Evolutionary conservation across 2,888 invertebrate species (phyloP).

Genomic region (Oscheius sp.): DNA sequence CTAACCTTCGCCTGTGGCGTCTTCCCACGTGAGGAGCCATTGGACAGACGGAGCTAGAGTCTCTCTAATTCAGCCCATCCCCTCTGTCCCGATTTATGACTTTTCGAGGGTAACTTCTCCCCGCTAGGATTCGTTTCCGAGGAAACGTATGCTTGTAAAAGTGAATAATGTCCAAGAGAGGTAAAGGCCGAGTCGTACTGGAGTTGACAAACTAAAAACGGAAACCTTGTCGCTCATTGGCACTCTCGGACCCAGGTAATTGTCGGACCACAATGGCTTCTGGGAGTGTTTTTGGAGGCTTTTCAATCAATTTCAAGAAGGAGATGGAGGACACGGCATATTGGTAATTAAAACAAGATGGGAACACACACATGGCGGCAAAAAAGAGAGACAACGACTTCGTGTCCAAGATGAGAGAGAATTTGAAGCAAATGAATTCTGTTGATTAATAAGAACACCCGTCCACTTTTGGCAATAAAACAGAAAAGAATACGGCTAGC

Average conservation of each 20-base stretch:
- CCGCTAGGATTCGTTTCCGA: constrained; percentile 10
- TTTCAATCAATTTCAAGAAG: background rate
- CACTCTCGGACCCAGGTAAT: constrained; percentile 18
- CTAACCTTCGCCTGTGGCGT: background rate
- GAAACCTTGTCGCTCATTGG: constrained; percentile 27
- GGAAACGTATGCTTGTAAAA: constrained; percentile 11
- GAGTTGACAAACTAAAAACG: constrained; percentile 29
- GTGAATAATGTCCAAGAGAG: background rate
- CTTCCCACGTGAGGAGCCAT: constrained; percentile 21
- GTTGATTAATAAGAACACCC: no score
- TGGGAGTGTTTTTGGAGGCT: no score
- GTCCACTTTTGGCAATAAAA: no score
- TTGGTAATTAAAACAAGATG: constrained; percentile 31
- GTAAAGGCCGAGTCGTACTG: background rate
- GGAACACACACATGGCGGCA: background rate
- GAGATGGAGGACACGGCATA: constrained; percentile 11
- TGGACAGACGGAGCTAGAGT: constrained; percentile 11
- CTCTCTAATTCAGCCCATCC: constrained; percentile 29
- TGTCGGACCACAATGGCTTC: constrained; percentile 14
- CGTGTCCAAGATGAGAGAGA: no score
- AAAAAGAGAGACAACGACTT: no score
- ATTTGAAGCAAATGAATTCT: no score
- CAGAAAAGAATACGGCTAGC: no score
- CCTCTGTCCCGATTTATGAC: constrained; percentile 26
- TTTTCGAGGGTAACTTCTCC: constrained; percentile 17